Evolutionary conservation across 2,113 vertebrate genomes (phyloP).

Genomic region (Paedocypris sp.): DNA sequence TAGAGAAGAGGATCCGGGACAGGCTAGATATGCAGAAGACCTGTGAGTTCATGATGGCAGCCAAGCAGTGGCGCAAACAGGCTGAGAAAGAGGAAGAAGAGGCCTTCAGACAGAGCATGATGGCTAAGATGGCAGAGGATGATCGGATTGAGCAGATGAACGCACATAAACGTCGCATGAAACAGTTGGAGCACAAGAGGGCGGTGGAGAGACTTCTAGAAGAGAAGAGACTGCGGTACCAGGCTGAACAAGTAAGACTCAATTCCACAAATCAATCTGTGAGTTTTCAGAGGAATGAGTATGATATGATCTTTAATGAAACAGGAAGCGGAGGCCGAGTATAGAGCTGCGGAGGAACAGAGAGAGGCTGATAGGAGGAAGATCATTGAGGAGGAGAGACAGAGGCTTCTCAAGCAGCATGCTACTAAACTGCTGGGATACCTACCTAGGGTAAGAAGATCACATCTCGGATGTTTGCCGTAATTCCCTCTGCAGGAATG

Average conservation of each 20-base stretch:
- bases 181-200: slow-evolving; percentile 74
- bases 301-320: background rate
- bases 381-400: slow-evolving; percentile 87
- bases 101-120: slow-evolving; percentile 60
- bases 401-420: slow-evolving; percentile 76
- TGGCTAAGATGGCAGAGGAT: slow-evolving; percentile 83
- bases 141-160: slow-evolving; percentile 86
- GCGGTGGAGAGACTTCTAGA: slow-evolving; percentile 76
- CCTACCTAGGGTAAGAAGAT: slow-evolving; percentile 73
- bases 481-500: no score
- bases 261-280: background rate
- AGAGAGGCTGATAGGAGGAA: slow-evolving; percentile 55
- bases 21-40: slow-evolving; percentile 68
- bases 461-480: background rate
- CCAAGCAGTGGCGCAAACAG: slow-evolving; percentile 61
- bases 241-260: slow-evolving; percentile 70
- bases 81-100: slow-evolving; percentile 72
- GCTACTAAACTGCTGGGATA: slow-evolving; percentile 78
- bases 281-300: background rate
- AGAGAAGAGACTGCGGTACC: slow-evolving; percentile 59
- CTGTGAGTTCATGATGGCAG: slow-evolving; percentile 69
- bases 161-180: slow-evolving; percentile 75
- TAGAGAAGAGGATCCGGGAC: slow-evolving; percentile 71
- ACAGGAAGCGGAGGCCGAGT: slow-evolving; percentile 73
- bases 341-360: slow-evolving; percentile 61